These are phyloP conservation scores for Lymantria dispar DNA, from an alignment of 2,888 invertebrate genomes.

Conservation along the genomic window DNA sequence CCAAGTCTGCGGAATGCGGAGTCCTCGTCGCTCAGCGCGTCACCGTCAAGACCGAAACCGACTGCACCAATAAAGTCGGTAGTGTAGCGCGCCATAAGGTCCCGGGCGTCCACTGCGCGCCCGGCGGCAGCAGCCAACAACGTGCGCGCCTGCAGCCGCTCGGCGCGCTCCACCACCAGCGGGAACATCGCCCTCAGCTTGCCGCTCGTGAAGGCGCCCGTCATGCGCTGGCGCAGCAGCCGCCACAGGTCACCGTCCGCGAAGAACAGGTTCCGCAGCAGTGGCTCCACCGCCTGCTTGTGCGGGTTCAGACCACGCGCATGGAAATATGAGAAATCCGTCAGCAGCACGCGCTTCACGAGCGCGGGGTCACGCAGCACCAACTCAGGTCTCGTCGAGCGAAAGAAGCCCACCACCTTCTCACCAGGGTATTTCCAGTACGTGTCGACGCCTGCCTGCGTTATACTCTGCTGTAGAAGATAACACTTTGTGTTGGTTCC, in stretches of 20 bases:
- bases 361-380: conserved; percentile 56
- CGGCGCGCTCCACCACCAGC: conserved; percentile 55
- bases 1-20: conserved; percentile 55
- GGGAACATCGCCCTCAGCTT: conserved; percentile 62
- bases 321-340: conserved; percentile 54
- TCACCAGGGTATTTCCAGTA: conserved; percentile 56
- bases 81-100: conserved; percentile 63
- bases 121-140: conserved; percentile 28
- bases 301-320: conserved; percentile 44
- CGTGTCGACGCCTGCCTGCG: conserved; percentile 41
- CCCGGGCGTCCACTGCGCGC: conserved; percentile 48
- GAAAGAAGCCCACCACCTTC: conserved; percentile 52
- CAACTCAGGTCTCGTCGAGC: conserved; percentile 45
- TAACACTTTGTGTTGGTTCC: conserved; percentile 50
- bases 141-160: conserved; percentile 41
- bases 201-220: conserved; percentile 56
- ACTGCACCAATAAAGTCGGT: conserved; percentile 64
- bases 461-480: conserved; percentile 41
- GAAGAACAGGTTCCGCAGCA: conserved; percentile 55
- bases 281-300: conserved; percentile 53
- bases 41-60: conserved; percentile 58
- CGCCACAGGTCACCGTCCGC: conserved; percentile 59
- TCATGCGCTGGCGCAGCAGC: conserved; percentile 56
- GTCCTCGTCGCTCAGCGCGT: conserved; percentile 51
- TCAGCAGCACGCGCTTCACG: conserved; percentile 46